Conservation (phyloP, 1,140 invertebrate genomes). For the Trichonephila clavipes region DNA sequence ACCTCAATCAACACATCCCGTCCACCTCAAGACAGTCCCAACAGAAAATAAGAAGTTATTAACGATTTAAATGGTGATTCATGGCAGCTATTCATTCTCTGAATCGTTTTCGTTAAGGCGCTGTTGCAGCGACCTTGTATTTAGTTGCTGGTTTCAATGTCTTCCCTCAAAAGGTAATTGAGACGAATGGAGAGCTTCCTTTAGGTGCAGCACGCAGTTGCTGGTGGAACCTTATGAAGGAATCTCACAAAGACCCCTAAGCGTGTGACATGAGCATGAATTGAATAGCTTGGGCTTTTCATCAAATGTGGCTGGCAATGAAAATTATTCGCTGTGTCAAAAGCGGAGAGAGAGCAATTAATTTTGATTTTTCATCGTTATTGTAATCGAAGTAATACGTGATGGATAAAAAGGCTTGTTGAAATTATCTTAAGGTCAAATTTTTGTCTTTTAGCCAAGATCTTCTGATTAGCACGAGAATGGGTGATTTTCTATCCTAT, state of each 20-base stretch:
- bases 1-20: constrained; percentile 10
- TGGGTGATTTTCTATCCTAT: too few relatives aligned
- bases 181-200: constrained; percentile 6
- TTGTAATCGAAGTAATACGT: not conserved
- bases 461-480: not conserved
- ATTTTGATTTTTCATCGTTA: constrained; percentile 24
- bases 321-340: not conserved
- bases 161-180: not conserved
- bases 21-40: not conserved
- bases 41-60: constrained; percentile 3
- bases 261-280: not conserved
- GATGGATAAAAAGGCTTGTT: not conserved
- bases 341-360: not conserved
- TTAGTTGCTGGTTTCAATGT: constrained; percentile 3
- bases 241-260: constrained; percentile 1
- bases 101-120: not conserved
- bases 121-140: not conserved
- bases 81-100: not conserved
- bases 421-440: not conserved
- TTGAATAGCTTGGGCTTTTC: not conserved
- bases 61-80: constrained; percentile 23
- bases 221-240: not conserved
- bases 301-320: not conserved
- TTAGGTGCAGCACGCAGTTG: not conserved
- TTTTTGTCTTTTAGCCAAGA: not conserved